Evolutionary conservation across 2,113 vertebrate species (phyloP), one percentile per base, ranked within the genome.

Genomic region (Probosciger aterrimus): DNA sequence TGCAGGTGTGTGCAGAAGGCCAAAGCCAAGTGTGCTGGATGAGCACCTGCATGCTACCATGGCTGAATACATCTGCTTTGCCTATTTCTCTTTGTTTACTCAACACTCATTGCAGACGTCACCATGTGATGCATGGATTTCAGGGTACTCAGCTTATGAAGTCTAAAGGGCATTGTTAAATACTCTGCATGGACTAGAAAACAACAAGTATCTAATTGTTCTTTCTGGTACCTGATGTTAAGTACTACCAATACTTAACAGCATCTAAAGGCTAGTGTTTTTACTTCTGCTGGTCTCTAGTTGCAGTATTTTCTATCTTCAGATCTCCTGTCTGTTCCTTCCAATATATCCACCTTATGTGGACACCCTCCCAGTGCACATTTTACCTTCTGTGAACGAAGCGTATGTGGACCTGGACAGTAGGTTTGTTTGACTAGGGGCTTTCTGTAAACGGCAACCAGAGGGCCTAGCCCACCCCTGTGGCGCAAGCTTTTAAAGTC

Each of bases 401-500:
- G 24, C 62, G 3, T 43, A 44, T 0, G 1, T 43, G 65, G 18
- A 62, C 37, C 23, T 77, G 44, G 11, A 30, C 9, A 50, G 55
- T 5, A 67, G 46, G 86, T 94, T 88, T 92, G 35, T 94, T 94
- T 95, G 82, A 84, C 92, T 35, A 37, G 86, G 79, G 88, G 88
- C 65, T 94, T 95, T 79, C 53, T 94, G 71, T 77, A 86, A 94
- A 57, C 43, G 50, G 65, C 80, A 95, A 20, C 64, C 76, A 92
- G 80, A 95, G 47, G 60, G 67, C 88, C 91, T 87, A 70, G 91
- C 86, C 88, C 53, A 67, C 50, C 68, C 86, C 87, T 7, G 37
- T 94, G 86, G 88, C 86, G 82, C 63, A 83, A 73, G 68, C 90
- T 96, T 96, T 94, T 93, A 89, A 96, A 97, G 88, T 82, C 67